Conservation (phyloP, 2,888 invertebrate genomes). For the Lycaena phlaeas region DNA sequence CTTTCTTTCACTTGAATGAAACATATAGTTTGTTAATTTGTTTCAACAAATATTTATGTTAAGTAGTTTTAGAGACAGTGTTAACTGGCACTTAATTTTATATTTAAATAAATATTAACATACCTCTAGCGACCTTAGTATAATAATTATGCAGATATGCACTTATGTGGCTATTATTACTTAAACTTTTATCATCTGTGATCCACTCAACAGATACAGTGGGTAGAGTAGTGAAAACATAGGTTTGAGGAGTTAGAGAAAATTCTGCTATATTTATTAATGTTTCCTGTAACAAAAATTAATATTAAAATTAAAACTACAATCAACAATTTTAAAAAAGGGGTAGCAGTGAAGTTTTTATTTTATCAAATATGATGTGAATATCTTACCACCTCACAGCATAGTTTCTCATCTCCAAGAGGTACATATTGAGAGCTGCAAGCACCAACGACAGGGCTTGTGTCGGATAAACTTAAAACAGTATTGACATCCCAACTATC, state of each 20-base stretch:
- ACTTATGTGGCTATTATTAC: constrained; percentile 46
- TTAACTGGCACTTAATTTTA: too few relatives aligned
- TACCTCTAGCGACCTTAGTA: constrained; percentile 65
- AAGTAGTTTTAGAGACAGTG: too few relatives aligned
- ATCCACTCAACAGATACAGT: constrained; percentile 62
- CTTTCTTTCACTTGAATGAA: too few relatives aligned
- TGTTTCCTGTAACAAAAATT: constrained; percentile 42
- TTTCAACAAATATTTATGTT: too few relatives aligned
- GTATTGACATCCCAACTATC: constrained; percentile 62
- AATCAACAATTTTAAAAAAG: too few relatives aligned
- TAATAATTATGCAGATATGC: constrained; percentile 60
- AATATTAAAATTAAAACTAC: not conserved
- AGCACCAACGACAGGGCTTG: constrained; percentile 51
- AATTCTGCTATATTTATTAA: constrained; percentile 49
- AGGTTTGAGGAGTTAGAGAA: constrained; percentile 47
- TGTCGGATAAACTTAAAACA: constrained; percentile 45
- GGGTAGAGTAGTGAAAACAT: constrained; percentile 45
- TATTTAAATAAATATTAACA: too few relatives aligned
- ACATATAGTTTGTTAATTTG: too few relatives aligned
- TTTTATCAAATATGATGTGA: not conserved
- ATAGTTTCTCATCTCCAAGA: constrained; percentile 54
- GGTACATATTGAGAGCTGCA: constrained; percentile 37
- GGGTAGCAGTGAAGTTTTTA: too few relatives aligned
- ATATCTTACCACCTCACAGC: constrained; percentile 45
- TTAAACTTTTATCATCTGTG: constrained; percentile 57